Evolutionary conservation across 64 coral and sea anemone species (phyloP).

Genomic region (Dendronephthya gigantea): DNA sequence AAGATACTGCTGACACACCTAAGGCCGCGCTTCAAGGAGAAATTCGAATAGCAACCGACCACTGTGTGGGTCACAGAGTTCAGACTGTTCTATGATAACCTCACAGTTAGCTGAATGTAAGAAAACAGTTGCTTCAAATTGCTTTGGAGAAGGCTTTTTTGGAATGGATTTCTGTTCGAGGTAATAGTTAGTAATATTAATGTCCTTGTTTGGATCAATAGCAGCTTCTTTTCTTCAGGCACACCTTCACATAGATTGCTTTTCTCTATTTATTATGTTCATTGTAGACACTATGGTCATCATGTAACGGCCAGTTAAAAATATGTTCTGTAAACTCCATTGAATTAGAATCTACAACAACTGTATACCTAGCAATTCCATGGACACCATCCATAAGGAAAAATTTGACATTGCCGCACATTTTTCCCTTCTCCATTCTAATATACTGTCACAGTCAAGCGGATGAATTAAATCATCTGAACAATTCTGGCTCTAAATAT

Average conservation of each 20-base stretch:
- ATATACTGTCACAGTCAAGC: not conserved
- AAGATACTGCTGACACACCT: too few species aligned
- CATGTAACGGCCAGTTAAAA: not conserved
- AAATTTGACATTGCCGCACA: not conserved
- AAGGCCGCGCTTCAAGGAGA: too few species aligned
- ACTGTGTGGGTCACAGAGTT: not conserved
- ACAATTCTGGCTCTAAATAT: not conserved
- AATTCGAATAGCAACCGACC: too few species aligned
- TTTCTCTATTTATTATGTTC: not conserved
- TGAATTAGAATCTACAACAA: not conserved
- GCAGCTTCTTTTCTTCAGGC: not conserved
- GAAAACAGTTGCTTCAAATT: slow-evolving; percentile 11
- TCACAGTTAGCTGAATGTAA: not conserved
- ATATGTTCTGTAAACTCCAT: not conserved
- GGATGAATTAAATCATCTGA: not conserved
- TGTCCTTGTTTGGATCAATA: not conserved
- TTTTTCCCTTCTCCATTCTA: not conserved
- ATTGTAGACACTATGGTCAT: not conserved
- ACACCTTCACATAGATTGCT: slow-evolving; percentile 6
- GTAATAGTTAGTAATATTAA: not conserved
- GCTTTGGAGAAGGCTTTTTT: not conserved
- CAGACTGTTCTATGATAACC: not conserved
- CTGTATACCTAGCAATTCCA: not conserved
- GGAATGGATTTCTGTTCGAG: not conserved
- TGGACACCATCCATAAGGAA: not conserved